phyloP scores from a whole-genome alignment of 2,113 vertebrate species.

The Ia io region DNA sequence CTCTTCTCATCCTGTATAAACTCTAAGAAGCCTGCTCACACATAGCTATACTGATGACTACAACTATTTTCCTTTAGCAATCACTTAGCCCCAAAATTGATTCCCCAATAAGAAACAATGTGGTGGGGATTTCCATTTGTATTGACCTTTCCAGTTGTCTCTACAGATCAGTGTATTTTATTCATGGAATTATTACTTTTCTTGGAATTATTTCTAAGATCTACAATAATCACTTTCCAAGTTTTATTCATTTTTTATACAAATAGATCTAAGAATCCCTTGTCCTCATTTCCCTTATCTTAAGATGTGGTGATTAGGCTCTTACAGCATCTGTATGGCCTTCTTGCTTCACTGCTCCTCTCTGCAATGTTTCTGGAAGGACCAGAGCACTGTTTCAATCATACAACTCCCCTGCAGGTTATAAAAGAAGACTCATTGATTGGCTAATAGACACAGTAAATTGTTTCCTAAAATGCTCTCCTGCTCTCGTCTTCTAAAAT shows the following conservation, averaged over 20 bases:
- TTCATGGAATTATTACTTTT: not conserved
- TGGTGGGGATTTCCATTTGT: not conserved
- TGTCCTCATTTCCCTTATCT: not conserved
- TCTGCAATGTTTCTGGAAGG: constrained; percentile 19
- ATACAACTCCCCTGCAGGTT: not conserved
- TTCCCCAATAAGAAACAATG: not conserved
- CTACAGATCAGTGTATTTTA: not conserved
- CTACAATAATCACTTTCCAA: not conserved
- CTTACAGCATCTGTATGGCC: not conserved
- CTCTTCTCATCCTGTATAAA: not conserved
- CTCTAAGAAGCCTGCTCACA: not conserved
- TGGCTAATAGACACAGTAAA: constrained; percentile 7
- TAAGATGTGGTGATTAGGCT: not conserved
- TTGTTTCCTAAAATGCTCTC: constrained; percentile 42
- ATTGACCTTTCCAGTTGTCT: not conserved
- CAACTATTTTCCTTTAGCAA: not conserved
- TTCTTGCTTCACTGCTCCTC: not conserved
- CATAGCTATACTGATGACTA: not conserved
- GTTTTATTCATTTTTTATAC: not conserved
- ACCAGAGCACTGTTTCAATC: not conserved
- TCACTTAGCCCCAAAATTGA: not conserved
- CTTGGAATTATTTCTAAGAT: not conserved
- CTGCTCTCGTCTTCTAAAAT: constrained; percentile 52
- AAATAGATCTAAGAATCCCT: not conserved
- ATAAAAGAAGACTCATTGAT: not conserved